Evolutionary conservation across 2,113 vertebrate species (phyloP), one percentile per base, ranked within the genome.

Genomic region (Thunnus thynnus): DNA sequence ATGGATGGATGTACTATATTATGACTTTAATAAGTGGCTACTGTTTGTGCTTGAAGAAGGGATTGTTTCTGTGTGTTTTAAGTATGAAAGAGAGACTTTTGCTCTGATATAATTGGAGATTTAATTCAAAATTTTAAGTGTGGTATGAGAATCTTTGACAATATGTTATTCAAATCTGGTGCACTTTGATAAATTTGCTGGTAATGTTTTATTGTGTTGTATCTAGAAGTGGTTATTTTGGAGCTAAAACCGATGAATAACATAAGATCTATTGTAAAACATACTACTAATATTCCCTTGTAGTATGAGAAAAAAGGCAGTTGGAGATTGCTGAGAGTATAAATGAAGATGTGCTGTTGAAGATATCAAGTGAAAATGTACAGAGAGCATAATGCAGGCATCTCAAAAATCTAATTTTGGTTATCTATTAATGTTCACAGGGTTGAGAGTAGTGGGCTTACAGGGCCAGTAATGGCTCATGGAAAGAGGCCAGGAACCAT

Each of bases 381-480:
- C 22, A 54, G 3, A n/a, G 6, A 30, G 8, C 7, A 68, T 52
- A 17, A 60, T 47, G 13, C 55, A 73, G 41, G 14, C 30, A n/a
- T 76, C 9, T 46, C 17, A 56, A 64, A 65, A 32, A 58, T 85
- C 5, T 58, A 27, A 72, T 81, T 50, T 30, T 66, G n/a, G 3
- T 78, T 77, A 9, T 89, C 13, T 70, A 1, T 76, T 76, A 9
- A 63, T 76, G 48, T 83, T 77, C 76, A 60, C 89, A 95, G 94
- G 86, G 70, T 89, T 93, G 84, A 92, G 67, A 64, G 62, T 80
- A 80, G 66, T 79, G 52, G 86, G 71, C 27, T 86, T 56, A 86
- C 96, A 87, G 86, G 85, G 71, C 70, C 94, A 51, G 81, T 93
- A 86, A 97, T 98, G 97, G 96, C 97, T 93, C 96, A 95, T 94